These are phyloP conservation scores for Hemistola chrysoprasaria DNA, from an alignment of 2,888 invertebrate species.

Conservation along the genomic window DNA sequence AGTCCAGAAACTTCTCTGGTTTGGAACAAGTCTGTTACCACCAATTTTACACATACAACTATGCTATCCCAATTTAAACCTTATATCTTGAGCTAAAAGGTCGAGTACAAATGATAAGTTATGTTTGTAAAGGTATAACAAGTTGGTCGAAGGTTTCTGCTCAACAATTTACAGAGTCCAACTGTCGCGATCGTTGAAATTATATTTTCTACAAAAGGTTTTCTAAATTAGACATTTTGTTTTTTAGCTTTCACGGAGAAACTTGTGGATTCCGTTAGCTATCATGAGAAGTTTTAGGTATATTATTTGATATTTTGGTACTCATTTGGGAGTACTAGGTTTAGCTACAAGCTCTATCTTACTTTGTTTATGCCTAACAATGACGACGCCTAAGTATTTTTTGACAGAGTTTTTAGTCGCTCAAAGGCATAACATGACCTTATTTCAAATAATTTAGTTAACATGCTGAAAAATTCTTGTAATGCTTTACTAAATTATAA, in stretches of 20 bases:
- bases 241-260: slow-evolving; percentile 23
- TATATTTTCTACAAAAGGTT: slow-evolving; percentile 36
- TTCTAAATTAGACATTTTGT: slow-evolving; percentile 30
- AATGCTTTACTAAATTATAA: too few relatives aligned
- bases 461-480: too few relatives aligned
- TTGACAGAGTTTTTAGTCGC: too few relatives aligned
- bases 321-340: too few relatives aligned
- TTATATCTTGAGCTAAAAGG: slow-evolving; percentile 13
- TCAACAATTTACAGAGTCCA: slow-evolving; percentile 45
- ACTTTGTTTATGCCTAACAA: too few relatives aligned
- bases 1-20: slow-evolving; percentile 42
- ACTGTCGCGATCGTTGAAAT: slow-evolving; percentile 45
- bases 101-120: slow-evolving; percentile 7
- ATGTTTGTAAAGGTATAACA: slow-evolving; percentile 38
- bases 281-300: slow-evolving; percentile 1
- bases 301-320: too few relatives aligned
- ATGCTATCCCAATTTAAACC: slow-evolving; percentile 13
- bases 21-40: slow-evolving; percentile 35
- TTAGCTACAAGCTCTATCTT: too few relatives aligned
- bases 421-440: too few relatives aligned
- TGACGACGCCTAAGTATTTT: too few relatives aligned
- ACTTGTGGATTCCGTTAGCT: slow-evolving; percentile 14
- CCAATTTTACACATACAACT: slow-evolving; percentile 8
- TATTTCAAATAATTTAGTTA: too few relatives aligned
- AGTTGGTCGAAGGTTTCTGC: slow-evolving; percentile 39